Percentiles rank a stretch among this genome's conserved stretches.
These are phyloP conservation scores for Bursaphelenchus mucronatus DNA, from an alignment of 1,140 invertebrate genomes.

Conservation along the genomic window DNA sequence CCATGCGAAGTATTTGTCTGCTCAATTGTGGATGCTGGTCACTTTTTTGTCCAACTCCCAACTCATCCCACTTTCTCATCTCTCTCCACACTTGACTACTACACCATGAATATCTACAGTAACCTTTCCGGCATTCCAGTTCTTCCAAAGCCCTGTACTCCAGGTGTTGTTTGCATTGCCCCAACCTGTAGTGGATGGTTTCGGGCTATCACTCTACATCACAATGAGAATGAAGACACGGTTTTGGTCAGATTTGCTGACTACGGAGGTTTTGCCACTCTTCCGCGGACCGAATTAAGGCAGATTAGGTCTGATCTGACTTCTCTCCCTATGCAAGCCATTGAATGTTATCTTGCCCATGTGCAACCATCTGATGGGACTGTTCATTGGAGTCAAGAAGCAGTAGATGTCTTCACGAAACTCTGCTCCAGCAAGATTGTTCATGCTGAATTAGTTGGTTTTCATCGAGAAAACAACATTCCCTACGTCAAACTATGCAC, in stretches of 20 bases:
- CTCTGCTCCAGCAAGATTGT: slow-evolving; percentile 42
- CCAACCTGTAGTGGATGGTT: slow-evolving; percentile 79
- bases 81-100: slow-evolving; percentile 72
- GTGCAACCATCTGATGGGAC: slow-evolving; percentile 71
- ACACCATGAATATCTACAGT: slow-evolving; percentile 65
- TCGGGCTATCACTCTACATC: slow-evolving; percentile 73
- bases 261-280: slow-evolving; percentile 80
- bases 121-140: slow-evolving; percentile 63
- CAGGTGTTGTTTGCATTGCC: slow-evolving; percentile 80
- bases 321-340: slow-evolving; percentile 86
- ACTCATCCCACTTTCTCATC: slow-evolving; percentile 82
- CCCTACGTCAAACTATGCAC: slow-evolving; percentile 41
- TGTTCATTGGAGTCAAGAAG: slow-evolving; percentile 42
- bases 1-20: slow-evolving; percentile 84
- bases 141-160: slow-evolving; percentile 57
- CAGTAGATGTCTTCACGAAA: slow-evolving; percentile 41
- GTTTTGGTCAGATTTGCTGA: slow-evolving; percentile 82
- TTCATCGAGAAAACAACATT: slow-evolving; percentile 37
- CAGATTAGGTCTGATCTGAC: slow-evolving; percentile 81
- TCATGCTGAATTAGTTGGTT: slow-evolving; percentile 43
- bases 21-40: slow-evolving; percentile 75
- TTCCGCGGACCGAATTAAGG: slow-evolving; percentile 72
- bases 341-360: slow-evolving; percentile 84
- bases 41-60: slow-evolving; percentile 86
- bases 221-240: slow-evolving; percentile 60